Conservation (phyloP, 64 coral and sea anemone species). For the Astreopora myriophthalma region DNA sequence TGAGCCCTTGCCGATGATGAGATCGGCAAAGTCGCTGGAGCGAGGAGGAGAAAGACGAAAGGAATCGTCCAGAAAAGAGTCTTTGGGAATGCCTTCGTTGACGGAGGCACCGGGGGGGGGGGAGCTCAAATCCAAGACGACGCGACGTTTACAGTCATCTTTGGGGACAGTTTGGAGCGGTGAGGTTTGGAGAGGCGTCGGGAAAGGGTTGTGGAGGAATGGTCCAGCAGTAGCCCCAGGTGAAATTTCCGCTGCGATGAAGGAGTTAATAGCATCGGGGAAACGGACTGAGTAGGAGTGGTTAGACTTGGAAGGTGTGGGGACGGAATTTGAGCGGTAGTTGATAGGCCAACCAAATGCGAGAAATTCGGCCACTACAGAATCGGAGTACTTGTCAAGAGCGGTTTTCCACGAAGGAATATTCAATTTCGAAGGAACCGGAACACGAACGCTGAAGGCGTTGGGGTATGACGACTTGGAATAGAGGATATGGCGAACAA, state of each 20-base stretch:
- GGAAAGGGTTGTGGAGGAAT: background rate
- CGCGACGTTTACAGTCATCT: background rate
- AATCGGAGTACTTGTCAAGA: background rate
- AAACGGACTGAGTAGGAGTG: background rate
- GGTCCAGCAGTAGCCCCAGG: background rate
- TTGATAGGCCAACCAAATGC: constrained; percentile 34
- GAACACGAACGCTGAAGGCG: background rate
- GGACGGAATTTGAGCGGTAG: background rate
- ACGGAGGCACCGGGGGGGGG: background rate
- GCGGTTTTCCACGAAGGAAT: constrained; percentile 4
- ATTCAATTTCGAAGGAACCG: background rate
- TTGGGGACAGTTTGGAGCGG: background rate
- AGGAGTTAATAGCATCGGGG: background rate
- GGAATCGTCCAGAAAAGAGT: background rate
- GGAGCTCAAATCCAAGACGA: constrained; percentile 5
- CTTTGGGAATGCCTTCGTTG: constrained; percentile 8
- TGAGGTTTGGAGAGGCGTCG: background rate
- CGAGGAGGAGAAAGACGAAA: background rate
- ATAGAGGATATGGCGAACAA: background rate
- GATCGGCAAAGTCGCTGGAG: background rate
- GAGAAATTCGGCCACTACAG: constrained; percentile 1
- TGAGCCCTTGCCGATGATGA: background rate
- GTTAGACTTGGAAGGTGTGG: background rate
- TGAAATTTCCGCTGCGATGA: background rate
- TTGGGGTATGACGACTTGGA: background rate